phyloP scores from a whole-genome alignment of 1,140 invertebrate species.

The Metopolophium dirhodum region DNA sequence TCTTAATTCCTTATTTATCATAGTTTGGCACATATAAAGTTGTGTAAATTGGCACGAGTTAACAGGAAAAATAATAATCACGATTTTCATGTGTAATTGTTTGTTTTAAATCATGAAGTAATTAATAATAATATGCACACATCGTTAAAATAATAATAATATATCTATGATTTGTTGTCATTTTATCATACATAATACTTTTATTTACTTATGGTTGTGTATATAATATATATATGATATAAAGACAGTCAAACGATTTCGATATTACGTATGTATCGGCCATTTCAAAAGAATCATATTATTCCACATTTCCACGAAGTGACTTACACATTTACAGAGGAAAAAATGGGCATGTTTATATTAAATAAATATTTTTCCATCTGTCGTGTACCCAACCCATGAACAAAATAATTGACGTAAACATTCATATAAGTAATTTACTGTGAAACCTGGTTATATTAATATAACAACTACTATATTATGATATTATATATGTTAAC shows the following conservation, averaged over 20 bases:
- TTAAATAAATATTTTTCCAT: not conserved
- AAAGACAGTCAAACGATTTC: not conserved
- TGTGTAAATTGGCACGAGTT: slow-evolving; percentile 11
- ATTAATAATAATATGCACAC: not conserved
- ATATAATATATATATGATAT: not conserved
- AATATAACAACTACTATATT: not conserved
- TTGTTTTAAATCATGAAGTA: not conserved
- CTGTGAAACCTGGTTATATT: not conserved
- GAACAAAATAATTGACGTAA: not conserved
- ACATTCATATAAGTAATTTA: not conserved
- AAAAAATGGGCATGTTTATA: not conserved
- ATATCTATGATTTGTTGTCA: not conserved
- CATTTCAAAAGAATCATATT: not conserved
- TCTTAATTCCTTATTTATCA: not conserved
- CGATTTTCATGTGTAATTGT: slow-evolving; percentile 25
- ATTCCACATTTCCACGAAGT: not conserved
- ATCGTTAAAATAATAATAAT: not conserved
- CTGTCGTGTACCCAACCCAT: not conserved
- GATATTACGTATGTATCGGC: not conserved
- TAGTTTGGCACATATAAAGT: slow-evolving; percentile 4
- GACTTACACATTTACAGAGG: not conserved
- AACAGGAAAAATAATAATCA: slow-evolving; percentile 5
- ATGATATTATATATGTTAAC: too few relatives aligned
- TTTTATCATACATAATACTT: not conserved
- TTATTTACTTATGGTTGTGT: not conserved